phyloP scores from a whole-genome alignment of 2,888 invertebrate species.

The Scrobipalpa atriplicella region DNA sequence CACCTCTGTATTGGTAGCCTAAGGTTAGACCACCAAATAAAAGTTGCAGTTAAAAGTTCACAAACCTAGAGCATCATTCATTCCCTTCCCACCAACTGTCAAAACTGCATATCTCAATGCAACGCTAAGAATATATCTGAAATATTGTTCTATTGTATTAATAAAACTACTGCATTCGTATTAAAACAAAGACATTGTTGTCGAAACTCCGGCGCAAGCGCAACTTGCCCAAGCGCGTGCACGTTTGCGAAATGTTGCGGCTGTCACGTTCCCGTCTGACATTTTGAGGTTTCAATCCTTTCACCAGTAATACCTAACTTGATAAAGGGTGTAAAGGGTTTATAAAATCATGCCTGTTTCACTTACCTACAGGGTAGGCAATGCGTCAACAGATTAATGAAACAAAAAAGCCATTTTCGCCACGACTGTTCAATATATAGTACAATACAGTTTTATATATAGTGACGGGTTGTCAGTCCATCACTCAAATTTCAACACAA shows the following conservation, averaged over 20 bases:
- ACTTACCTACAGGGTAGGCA: no score
- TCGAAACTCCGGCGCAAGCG: constrained; percentile 60
- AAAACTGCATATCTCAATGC: not conserved
- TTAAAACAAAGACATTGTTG: constrained; percentile 46
- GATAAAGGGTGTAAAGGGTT: not conserved
- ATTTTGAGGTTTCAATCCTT: constrained; percentile 69
- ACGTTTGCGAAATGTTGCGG: constrained; percentile 68
- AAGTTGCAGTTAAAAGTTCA: not conserved
- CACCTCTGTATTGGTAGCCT: no score
- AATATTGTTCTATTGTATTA: not conserved
- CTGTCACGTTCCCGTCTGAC: constrained; percentile 68
- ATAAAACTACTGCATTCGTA: constrained; percentile 4
- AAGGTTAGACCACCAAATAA: no score
- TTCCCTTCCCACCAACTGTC: not conserved
- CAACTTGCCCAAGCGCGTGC: constrained; percentile 64
- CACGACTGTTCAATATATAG: no score
- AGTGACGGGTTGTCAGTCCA: no score
- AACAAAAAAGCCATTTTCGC: no score
- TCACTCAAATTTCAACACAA: no score
- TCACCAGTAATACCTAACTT: constrained; percentile 53
- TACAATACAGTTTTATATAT: no score
- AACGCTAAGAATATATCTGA: not conserved
- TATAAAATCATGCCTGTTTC: no score
- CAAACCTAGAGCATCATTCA: not conserved
- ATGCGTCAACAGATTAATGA: no score